These are phyloP conservation scores for Mylabris phalerata DNA, from an alignment of 1,140 invertebrate species.

Conservation along the genomic window DNA sequence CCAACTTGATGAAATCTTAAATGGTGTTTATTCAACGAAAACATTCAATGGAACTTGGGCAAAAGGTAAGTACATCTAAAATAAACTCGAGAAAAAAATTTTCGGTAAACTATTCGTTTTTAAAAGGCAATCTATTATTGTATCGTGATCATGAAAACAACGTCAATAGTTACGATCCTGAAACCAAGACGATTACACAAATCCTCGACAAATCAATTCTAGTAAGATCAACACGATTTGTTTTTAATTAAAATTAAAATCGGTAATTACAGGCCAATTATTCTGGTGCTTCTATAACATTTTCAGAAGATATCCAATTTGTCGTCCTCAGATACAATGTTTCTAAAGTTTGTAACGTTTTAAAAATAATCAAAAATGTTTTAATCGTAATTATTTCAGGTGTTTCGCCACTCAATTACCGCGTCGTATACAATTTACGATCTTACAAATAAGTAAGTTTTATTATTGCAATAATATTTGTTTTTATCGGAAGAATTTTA, in stretches of 20 bases:
- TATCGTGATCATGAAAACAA: conserved; percentile 11
- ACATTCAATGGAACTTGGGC: conserved; percentile 47
- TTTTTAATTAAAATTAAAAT: conserved; percentile 26
- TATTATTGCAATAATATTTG: background rate
- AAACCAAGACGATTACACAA: background rate
- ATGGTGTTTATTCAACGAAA: conserved; percentile 35
- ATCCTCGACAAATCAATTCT: conserved; percentile 23
- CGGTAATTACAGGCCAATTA: conserved; percentile 23
- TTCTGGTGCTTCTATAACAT: conserved; percentile 12
- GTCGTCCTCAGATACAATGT: conserved; percentile 43
- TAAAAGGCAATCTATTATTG: conserved; percentile 3
- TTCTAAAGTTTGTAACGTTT: conserved; percentile 40
- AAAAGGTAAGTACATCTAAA: conserved; percentile 30
- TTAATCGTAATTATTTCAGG: conserved; percentile 41
- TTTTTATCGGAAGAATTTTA: conserved; percentile 25
- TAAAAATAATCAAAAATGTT: conserved; percentile 1
- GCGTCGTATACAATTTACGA: conserved; percentile 53
- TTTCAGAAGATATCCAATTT: conserved; percentile 45
- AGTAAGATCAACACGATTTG: conserved; percentile 32
- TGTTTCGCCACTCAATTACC: conserved; percentile 55
- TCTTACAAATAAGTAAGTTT: conserved; percentile 45
- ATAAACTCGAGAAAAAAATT: background rate
- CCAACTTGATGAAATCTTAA: conserved; percentile 28
- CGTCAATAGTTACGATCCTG: conserved; percentile 17
- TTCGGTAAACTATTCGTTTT: background rate